phyloP scores from a whole-genome alignment of 2,797 vertebrate genomes.

The Arvicola amphibius region DNA sequence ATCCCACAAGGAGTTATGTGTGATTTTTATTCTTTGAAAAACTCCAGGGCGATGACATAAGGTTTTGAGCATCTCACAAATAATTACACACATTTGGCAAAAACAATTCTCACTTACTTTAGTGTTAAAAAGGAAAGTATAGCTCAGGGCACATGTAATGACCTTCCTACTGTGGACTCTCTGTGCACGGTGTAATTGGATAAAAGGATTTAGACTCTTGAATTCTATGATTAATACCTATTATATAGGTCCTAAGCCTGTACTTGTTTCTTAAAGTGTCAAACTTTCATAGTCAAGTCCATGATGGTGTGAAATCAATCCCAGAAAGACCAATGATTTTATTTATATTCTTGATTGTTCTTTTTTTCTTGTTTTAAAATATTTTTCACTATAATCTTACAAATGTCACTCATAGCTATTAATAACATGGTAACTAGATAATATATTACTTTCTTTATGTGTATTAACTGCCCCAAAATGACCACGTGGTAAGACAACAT shows the following conservation, averaged over 20 bases:
- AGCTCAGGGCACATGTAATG: constrained; percentile 3
- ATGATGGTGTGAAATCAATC: neutral
- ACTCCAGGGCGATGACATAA: neutral
- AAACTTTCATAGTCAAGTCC: neutral
- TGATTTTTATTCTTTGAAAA: constrained; percentile 49
- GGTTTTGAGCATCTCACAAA: constrained; percentile 64
- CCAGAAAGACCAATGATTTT: neutral
- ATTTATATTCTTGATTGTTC: neutral
- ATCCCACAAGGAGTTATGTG: neutral
- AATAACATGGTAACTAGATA: neutral
- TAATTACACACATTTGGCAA: constrained; percentile 73
- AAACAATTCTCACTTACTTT: constrained; percentile 68
- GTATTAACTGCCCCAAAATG: neutral
- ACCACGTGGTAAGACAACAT: neutral
- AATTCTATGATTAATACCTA: neutral
- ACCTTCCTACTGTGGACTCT: neutral
- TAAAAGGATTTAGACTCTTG: constrained; percentile 4
- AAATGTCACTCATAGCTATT: neutral
- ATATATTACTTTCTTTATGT: neutral
- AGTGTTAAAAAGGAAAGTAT: constrained; percentile 29
- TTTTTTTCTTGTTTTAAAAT: neutral
- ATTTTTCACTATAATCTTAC: neutral
- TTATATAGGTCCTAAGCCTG: neutral
- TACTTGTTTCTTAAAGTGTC: neutral
- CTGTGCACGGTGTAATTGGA: neutral